Base-by-base conservation (phyloP, 2,113 vertebrate genomes). In the Crocuta crocuta region DNA sequence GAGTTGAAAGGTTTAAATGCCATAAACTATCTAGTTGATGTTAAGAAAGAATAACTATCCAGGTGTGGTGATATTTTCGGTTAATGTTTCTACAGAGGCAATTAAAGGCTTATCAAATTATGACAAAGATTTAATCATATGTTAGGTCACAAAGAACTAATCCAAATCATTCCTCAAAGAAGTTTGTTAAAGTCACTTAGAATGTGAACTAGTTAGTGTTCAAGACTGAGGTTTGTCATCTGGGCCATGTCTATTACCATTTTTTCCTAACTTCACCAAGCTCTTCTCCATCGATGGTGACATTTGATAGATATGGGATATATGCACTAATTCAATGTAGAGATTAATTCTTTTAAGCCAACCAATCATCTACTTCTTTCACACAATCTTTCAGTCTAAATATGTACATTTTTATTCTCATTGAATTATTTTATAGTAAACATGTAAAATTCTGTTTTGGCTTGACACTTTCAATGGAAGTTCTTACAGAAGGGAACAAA, bases 41-140 rank as follows among this genome's bases (percentile, higher is more conserved):
- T 84, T 97, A 91, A 61, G 92, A 65, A 82, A 92, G 4, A 94
- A n/a, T 94, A 97, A 35, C 58, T 90, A 87, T 68, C 92, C 96
- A 95, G 93, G 93, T 98, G 81, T 84, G 61, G 89, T 97, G 93
- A 86, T 87, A 89, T 96, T 98, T 97, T 93, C 96, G 86, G 91
- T 91, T 96, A 97, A 93, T 94, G 65, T 88, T 97, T 96, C 83
- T 76, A 45, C 2, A 80, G 50, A 87, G 10, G 39, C 85, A 98
- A 97, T 98, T 96, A 73, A 53, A 33, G n/a, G 74, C 39, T 87
- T 91, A 78, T 19, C 66, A 63, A 80, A 92, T 97, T 89, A 96
- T 86, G 92, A 63, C n/a, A 78, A 97, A 96, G 85, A 89, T 96
- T 98, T 92, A 98, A 91, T 92, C 66, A 95, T 84, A 83, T 68